Conservation (phyloP, 1,140 invertebrate genomes). For the Paramacrobiotus metropolitanus region DNA sequence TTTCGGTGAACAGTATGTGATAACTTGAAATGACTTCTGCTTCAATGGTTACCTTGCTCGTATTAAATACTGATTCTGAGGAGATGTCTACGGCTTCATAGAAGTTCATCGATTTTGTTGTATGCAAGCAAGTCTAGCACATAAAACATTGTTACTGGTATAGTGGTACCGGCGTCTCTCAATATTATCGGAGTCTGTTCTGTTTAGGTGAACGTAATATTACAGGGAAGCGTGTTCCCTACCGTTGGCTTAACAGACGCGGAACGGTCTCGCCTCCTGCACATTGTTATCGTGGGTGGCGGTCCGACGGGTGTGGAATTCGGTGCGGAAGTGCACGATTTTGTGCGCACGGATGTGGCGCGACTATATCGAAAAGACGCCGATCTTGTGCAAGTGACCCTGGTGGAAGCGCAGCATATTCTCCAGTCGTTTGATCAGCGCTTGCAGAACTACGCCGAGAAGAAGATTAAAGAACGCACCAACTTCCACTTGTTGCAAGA, state of each 20-base stretch:
- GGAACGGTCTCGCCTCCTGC: conserved; percentile 19
- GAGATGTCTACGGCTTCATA: no score
- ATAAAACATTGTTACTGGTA: no score
- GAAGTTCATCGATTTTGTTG: no score
- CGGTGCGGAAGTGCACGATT: conserved; percentile 27
- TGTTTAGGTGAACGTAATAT: no score
- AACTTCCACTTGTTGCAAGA: conserved; percentile 19
- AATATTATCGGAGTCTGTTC: no score
- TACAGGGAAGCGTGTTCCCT: no score
- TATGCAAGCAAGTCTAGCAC: no score
- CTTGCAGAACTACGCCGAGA: conserved; percentile 22
- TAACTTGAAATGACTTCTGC: no score
- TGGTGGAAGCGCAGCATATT: conserved; percentile 22
- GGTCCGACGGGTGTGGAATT: conserved; percentile 28
- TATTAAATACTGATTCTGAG: no score
- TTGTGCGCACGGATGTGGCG: conserved; percentile 21
- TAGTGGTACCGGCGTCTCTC: no score
- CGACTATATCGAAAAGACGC: conserved; percentile 18
- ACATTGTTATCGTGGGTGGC: conserved; percentile 26
- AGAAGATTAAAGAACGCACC: conserved; percentile 19
- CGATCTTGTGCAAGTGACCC: conserved; percentile 19
- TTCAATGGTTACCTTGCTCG: no score
- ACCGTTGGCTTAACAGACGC: conserved; percentile 13
- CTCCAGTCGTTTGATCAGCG: conserved; percentile 20
- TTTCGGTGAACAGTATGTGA: no score